These are phyloP conservation scores for Merops nubicus DNA, from an alignment of 2,113 vertebrate genomes.

Conservation along the genomic window DNA sequence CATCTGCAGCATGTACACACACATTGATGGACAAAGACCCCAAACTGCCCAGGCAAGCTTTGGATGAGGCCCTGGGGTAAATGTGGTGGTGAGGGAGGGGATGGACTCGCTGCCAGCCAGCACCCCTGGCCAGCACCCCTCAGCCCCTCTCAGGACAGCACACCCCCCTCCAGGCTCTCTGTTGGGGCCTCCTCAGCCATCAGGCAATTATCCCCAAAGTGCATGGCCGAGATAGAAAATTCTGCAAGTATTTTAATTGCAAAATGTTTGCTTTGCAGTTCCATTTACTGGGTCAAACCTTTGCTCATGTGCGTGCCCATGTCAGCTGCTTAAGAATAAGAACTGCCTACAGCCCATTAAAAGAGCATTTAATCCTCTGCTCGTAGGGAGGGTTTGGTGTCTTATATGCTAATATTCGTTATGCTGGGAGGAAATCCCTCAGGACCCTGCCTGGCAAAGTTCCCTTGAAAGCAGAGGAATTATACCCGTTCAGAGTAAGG, in stretches of 20 bases:
- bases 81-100: neutral
- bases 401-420: conserved; percentile 16
- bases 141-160: neutral
- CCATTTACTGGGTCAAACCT: neutral
- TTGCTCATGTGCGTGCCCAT: neutral
- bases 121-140: neutral
- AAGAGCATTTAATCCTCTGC: neutral
- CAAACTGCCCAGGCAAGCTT: neutral
- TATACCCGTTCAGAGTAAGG: neutral
- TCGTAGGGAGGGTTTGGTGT: neutral
- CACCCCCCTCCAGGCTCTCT: rapidly evolving
- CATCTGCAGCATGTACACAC: neutral
- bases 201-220: neutral
- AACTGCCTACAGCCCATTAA: neutral
- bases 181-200: neutral
- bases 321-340: neutral
- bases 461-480: conserved; percentile 3
- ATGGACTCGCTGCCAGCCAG: neutral
- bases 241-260: neutral
- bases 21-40: neutral
- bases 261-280: neutral
- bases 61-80: neutral
- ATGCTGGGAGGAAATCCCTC: conserved; percentile 13
- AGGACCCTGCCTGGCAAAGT: conserved; percentile 1
- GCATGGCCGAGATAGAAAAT: neutral